phyloP scores from a whole-genome alignment of 2,888 invertebrate genomes.

The Ormyrus rosae region DNA sequence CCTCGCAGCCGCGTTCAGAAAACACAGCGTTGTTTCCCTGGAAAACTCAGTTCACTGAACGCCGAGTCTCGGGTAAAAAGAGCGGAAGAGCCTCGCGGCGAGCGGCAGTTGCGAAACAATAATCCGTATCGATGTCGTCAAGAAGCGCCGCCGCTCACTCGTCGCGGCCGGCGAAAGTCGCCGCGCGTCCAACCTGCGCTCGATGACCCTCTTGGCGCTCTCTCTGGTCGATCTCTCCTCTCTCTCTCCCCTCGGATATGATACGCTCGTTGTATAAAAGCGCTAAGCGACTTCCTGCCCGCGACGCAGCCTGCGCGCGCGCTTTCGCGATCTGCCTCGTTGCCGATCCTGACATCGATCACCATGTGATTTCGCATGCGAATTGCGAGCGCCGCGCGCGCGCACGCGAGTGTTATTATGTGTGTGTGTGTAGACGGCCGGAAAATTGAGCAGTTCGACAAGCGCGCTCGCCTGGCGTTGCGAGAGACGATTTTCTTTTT shows the following conservation, averaged over 20 bases:
- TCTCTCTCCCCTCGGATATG: not conserved
- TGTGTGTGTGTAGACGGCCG: not conserved
- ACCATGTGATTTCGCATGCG: constrained; percentile 33
- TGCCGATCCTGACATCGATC: constrained; percentile 25
- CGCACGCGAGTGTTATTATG: not conserved
- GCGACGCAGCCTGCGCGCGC: not conserved
- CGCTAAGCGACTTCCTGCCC: no score
- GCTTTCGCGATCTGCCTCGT: constrained; percentile 9
- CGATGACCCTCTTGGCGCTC: not conserved
- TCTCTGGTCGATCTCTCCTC: not conserved
- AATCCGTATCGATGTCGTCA: constrained; percentile 58
- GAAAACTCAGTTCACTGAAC: no score
- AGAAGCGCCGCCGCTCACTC: not conserved
- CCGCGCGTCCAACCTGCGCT: not conserved
- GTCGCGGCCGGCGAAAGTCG: constrained; percentile 57
- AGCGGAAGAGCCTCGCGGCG: constrained; percentile 36
- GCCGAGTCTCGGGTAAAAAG: not conserved
- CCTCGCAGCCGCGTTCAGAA: no score
- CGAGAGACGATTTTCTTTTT: no score
- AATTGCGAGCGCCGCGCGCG: not conserved
- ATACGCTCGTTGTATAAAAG: not conserved
- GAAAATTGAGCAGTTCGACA: constrained; percentile 33
- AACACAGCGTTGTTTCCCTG: no score
- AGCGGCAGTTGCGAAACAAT: constrained; percentile 54
- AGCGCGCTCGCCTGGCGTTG: no score